These are phyloP conservation scores for Parnassius orleans DNA, from an alignment of 2,888 invertebrate genomes.

Conservation along the genomic window DNA sequence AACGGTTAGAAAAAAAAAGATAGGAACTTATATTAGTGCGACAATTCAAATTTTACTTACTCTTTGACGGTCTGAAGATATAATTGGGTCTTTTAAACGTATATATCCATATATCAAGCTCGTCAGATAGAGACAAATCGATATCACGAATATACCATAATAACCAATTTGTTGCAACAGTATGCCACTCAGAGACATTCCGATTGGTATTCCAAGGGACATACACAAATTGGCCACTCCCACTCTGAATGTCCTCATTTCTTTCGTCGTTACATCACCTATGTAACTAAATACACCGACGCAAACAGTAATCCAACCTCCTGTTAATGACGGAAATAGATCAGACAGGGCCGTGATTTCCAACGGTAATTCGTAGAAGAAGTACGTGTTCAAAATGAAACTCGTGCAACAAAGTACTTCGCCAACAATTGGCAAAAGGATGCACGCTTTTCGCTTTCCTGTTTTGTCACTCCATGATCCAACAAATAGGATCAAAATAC, in stretches of 20 bases:
- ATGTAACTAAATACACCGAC: conserved; percentile 84
- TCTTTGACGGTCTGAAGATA: conserved; percentile 62
- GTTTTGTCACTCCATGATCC: conserved; percentile 84
- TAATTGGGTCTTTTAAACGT: conserved; percentile 67
- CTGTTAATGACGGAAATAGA: conserved; percentile 78
- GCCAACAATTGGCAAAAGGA: conserved; percentile 79
- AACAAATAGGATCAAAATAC: conserved; percentile 78
- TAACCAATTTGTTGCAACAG: conserved; percentile 74
- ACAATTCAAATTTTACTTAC: conserved; percentile 48
- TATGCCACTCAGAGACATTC: conserved; percentile 80
- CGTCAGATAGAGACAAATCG: conserved; percentile 73
- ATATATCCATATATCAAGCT: conserved; percentile 76
- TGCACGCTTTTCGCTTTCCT: conserved; percentile 80
- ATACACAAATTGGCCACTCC: conserved; percentile 83
- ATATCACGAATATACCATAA: conserved; percentile 75
- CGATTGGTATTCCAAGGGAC: conserved; percentile 82
- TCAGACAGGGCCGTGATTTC: conserved; percentile 80
- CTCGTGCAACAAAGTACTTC: conserved; percentile 77
- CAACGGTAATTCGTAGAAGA: conserved; percentile 80
- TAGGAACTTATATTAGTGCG: too few relatives aligned
- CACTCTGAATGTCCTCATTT: conserved; percentile 82
- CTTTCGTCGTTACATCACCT: conserved; percentile 80
- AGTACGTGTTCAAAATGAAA: conserved; percentile 79
- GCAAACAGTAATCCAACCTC: conserved; percentile 82
- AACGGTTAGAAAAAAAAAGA: too few relatives aligned